Conservation (phyloP, 1,140 invertebrate genomes). For the Eciton burchellii region DNA sequence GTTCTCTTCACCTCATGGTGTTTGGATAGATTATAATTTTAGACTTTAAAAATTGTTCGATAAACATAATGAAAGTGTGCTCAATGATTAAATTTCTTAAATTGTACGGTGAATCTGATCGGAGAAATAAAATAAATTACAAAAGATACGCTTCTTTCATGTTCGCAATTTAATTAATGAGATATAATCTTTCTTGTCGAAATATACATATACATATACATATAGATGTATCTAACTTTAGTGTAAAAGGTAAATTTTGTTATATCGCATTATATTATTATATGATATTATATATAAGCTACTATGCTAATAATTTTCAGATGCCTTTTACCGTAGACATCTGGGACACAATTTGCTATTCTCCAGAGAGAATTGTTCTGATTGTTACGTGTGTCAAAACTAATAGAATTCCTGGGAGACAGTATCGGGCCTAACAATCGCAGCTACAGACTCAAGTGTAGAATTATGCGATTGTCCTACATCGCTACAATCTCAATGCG, state of each 20-base stretch:
- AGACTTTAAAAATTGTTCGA: constrained; percentile 27
- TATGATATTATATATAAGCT: not conserved
- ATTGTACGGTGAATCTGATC: not conserved
- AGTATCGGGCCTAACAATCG: constrained; percentile 57
- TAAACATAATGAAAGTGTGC: not conserved
- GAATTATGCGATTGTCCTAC: constrained; percentile 61
- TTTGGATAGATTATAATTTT: constrained; percentile 13
- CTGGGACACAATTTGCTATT: constrained; percentile 21
- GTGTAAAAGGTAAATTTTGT: constrained; percentile 31
- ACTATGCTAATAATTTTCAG: not conserved
- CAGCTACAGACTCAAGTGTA: constrained; percentile 47
- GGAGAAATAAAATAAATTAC: not conserved
- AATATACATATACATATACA: too few relatives aligned
- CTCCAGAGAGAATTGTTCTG: not conserved
- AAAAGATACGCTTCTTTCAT: not conserved
- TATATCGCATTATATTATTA: too few relatives aligned
- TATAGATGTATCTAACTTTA: too few relatives aligned
- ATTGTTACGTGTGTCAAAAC: constrained; percentile 41
- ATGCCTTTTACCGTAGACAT: not conserved
- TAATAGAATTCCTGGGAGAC: constrained; percentile 47
- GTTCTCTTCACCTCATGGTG: not conserved
- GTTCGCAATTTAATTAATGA: not conserved
- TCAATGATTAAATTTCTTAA: not conserved
- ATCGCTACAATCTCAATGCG: constrained; percentile 67
- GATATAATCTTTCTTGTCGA: not conserved